These are phyloP conservation scores for Pelochelys cantorii DNA, from an alignment of 2,797 vertebrate genomes.

Conservation along the genomic window DNA sequence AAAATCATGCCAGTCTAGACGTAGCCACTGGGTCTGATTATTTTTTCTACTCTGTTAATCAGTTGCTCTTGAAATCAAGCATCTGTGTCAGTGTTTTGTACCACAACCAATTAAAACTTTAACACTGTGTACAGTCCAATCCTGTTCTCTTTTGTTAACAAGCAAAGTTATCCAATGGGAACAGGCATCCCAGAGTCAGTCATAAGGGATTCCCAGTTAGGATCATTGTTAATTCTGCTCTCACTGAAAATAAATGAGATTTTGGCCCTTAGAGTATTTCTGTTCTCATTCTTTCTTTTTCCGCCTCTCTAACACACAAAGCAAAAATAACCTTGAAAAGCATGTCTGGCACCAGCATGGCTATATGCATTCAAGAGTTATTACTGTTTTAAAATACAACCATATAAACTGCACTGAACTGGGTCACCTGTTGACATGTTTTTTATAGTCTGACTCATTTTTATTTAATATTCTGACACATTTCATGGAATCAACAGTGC, in stretches of 20 bases:
- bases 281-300: conserved; percentile 22
- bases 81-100: background rate
- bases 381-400: conserved; percentile 56
- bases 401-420: conserved; percentile 40
- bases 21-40: too few species aligned
- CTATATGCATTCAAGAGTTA: conserved; percentile 58
- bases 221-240: background rate
- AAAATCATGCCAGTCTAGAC: too few species aligned
- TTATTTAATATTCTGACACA: background rate
- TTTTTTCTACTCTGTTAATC: background rate
- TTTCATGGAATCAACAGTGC: background rate
- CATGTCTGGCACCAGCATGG: conserved; percentile 72
- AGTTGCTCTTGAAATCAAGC: background rate
- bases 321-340: conserved; percentile 81
- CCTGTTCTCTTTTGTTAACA: background rate
- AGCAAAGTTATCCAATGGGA: background rate
- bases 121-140: background rate
- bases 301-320: conserved; percentile 62
- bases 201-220: background rate
- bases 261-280: background rate
- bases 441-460: conserved; percentile 8
- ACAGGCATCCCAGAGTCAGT: background rate
- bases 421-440: background rate
- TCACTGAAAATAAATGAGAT: background rate
- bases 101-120: background rate